Base-by-base conservation (phyloP, 1,140 invertebrate genomes). In the Leguminivora glycinivorella region DNA sequence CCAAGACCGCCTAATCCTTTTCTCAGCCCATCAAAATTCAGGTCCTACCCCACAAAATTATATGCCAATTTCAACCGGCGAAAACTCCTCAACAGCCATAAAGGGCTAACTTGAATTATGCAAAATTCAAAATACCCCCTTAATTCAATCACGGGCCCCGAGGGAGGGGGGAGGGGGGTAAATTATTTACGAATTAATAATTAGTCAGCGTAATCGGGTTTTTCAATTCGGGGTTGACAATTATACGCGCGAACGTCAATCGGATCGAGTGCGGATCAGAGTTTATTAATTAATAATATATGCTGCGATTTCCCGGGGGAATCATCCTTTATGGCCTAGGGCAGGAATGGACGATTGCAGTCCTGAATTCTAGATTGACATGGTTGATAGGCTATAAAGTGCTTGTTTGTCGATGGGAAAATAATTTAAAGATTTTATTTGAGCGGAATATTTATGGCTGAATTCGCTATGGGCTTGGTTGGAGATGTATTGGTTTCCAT, bases 131-230 rank as follows among this genome's bases (percentile, higher is more conserved):
- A 90, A 88, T 88, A 88, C 83, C 79, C 83, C 83, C 84, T 88
- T 88, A 88, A 90, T 90, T 89, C 88, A 90, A 90, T 89, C 82
- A 85, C 69, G 69, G 70, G 79, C 83, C 87, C 76, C 75, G 60
- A 77, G 81, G 72, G 71, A 63, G 70, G 56, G 56, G 67, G 75
- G 75, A 79, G 72, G 67, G 77, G 80, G 72, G 79, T 74, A 77
- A 86, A 91, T 89, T 91, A 91, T 91, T 91, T 87, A 84, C 88
- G 83, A 91, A 89, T 91, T 89, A 89, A 89, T 88, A 89, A 88
- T 89, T 91, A 89, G 74, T 73, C 70, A 69, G 67, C 72, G 79
- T 91, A 91, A 89, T 91, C 89, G 83, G 83, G 86, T 91, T 91
- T 91, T 91, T 91, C 89, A 91, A 91, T 91, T 91, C 89, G 89